Conservation (phyloP, 1,140 invertebrate species). For the Polypedilum pembai region DNA sequence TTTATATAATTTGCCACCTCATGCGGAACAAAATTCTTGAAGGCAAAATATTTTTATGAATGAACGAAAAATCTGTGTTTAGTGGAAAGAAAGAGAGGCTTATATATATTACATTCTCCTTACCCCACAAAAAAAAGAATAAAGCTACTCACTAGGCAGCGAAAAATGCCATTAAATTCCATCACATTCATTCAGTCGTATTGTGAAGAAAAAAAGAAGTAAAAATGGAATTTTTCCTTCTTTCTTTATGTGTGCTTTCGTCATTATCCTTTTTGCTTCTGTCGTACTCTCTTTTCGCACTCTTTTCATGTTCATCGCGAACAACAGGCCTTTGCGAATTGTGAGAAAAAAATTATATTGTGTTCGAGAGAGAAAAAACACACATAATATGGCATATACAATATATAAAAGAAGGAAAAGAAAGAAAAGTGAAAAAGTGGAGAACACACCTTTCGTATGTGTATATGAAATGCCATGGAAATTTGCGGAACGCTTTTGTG, state of each 20-base stretch:
- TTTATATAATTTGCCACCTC: background rate
- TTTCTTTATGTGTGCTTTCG: background rate
- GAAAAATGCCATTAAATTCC: conserved; percentile 15
- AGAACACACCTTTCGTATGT: background rate
- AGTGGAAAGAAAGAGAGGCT: background rate
- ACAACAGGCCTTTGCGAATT: background rate
- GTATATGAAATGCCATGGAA: background rate
- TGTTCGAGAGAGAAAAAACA: background rate
- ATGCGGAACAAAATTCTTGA: conserved; percentile 18
- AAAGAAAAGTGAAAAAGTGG: background rate
- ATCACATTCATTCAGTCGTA: background rate
- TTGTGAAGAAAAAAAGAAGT: background rate
- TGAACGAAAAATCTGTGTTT: background rate
- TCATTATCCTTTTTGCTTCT: background rate
- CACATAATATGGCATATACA: background rate
- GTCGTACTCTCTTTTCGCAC: too few species aligned
- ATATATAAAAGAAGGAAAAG: background rate
- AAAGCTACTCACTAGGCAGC: conserved; percentile 10
- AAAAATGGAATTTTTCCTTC: background rate
- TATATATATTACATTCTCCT: background rate
- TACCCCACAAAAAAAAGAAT: background rate
- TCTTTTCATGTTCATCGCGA: background rate
- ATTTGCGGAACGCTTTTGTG: conserved; percentile 1
- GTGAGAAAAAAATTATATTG: background rate
- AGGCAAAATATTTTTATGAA: background rate